Percentiles rank a stretch among this genome's conserved stretches.
Conservation (phyloP, 1,140 invertebrate genomes). For the Magallana angulata region DNA sequence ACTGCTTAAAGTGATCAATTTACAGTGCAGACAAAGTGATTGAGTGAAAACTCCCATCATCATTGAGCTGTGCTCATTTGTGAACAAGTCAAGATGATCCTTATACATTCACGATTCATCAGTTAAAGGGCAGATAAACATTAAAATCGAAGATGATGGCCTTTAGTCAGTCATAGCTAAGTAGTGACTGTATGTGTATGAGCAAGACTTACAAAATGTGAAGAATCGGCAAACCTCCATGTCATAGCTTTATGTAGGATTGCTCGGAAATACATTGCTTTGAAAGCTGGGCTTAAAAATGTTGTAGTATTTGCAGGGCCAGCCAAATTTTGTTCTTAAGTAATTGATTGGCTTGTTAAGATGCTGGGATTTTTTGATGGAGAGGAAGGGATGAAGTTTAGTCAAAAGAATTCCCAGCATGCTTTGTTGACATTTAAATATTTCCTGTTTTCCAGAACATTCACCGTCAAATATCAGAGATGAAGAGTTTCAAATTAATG, state of each 20-base stretch:
- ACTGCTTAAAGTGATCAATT: too few relatives aligned
- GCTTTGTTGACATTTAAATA: slow-evolving; percentile 5
- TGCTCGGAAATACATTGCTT: neutral
- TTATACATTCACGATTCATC: too few relatives aligned
- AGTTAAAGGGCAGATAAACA: too few relatives aligned
- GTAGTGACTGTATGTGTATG: too few relatives aligned
- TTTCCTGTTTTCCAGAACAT: neutral
- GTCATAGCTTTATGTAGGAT: neutral
- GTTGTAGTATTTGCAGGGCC: too few relatives aligned
- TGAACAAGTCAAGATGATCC: too few relatives aligned
- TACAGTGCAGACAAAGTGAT: too few relatives aligned
- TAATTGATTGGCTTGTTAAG: neutral
- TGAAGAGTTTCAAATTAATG: neutral
- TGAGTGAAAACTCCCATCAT: too few relatives aligned
- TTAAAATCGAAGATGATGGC: too few relatives aligned
- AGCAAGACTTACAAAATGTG: neutral
- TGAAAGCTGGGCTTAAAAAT: neutral
- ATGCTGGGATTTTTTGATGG: neutral
- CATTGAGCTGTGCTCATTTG: too few relatives aligned
- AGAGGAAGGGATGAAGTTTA: neutral
- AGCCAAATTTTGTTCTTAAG: neutral
- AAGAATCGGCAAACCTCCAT: neutral
- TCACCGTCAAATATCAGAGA: neutral
- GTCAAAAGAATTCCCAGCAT: slow-evolving; percentile 20
- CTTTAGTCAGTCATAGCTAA: too few relatives aligned